A percentile compares a stretch with the other conserved stretches of the same genome.
Evolutionary conservation across 2,797 vertebrate species (phyloP).

Genomic region (Poeciliopsis infans): DNA sequence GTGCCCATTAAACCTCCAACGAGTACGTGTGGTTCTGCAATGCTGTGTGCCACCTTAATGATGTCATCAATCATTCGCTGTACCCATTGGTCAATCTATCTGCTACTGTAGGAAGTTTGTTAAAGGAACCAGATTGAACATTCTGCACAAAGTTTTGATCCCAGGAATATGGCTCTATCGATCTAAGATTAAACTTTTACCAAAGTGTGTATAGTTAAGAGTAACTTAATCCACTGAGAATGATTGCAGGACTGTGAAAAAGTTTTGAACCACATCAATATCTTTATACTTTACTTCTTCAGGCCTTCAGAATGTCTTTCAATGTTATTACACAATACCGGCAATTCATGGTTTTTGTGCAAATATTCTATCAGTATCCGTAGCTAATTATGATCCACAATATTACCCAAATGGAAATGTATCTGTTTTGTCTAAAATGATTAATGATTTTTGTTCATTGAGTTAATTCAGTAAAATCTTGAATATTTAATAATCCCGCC

Average conservation of each 20-base stretch:
- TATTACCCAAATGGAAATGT: not conserved
- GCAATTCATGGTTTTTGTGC: not conserved
- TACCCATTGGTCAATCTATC: conserved; percentile 73
- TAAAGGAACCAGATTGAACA: conserved; percentile 50
- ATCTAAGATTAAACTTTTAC: not conserved
- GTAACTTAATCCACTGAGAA: not conserved
- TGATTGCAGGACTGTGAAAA: not conserved
- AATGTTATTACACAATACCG: not conserved
- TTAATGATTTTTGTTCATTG: not conserved
- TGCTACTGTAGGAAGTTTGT: conserved; percentile 57
- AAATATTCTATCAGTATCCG: not conserved
- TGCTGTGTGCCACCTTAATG: conserved; percentile 66
- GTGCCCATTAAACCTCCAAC: conserved; percentile 52
- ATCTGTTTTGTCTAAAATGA: not conserved
- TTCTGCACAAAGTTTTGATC: conserved; percentile 39
- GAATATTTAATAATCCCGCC: not conserved
- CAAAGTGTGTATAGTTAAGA: not conserved
- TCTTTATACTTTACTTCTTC: not conserved
- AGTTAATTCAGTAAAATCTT: not conserved
- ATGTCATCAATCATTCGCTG: conserved; percentile 76
- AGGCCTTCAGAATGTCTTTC: not conserved
- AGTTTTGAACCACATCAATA: not conserved
- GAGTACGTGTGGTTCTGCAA: conserved; percentile 48
- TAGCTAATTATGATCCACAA: not conserved
- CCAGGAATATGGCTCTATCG: conserved; percentile 19